Conservation (phyloP, 1,140 invertebrate species). For the Ceratina japonica region DNA sequence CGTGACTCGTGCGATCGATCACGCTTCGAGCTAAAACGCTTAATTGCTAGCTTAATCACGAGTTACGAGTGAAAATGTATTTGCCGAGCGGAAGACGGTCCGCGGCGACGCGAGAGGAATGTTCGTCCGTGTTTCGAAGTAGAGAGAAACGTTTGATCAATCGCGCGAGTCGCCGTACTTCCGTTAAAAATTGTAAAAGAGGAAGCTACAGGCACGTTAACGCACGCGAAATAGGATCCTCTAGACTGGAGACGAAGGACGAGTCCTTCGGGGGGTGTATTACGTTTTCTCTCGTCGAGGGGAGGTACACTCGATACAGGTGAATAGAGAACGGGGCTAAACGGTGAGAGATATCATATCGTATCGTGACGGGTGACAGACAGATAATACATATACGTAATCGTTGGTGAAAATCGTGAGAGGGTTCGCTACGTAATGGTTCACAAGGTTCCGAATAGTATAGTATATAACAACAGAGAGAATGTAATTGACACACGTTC, state of each 20-base stretch:
- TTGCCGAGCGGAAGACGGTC: no score
- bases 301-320: slow-evolving; percentile 1
- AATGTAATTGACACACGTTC: slow-evolving; percentile 46
- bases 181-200: no score
- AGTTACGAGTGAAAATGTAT: no score
- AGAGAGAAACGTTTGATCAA: not conserved
- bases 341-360: slow-evolving; percentile 43
- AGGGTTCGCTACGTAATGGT: slow-evolving; percentile 78
- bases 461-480: slow-evolving; percentile 43
- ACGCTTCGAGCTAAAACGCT: no score
- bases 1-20: no score
- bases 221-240: no score
- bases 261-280: not conserved
- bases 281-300: not conserved
- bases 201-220: no score
- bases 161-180: no score
- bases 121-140: not conserved
- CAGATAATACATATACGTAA: no score
- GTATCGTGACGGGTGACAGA: slow-evolving; percentile 56
- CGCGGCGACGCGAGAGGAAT: no score
- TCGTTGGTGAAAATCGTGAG: slow-evolving; percentile 58
- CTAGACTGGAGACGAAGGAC: no score
- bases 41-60: no score
- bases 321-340: not conserved
- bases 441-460: slow-evolving; percentile 70